Conservation (phyloP, 1,140 invertebrate species). For the Platyscapa corneri region DNA sequence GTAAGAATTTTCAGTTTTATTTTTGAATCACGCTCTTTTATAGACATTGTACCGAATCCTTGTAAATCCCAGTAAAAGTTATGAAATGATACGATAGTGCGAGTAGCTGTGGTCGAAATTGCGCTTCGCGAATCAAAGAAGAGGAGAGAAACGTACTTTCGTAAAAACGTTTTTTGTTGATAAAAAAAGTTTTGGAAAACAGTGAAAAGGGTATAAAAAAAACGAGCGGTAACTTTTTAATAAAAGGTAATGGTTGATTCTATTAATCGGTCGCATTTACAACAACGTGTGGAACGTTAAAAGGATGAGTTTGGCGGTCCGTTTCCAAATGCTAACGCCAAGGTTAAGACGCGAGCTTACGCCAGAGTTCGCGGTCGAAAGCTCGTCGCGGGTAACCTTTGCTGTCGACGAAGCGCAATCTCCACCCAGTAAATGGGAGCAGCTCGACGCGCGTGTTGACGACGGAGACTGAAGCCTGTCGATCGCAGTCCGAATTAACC, state of each 20-base stretch:
- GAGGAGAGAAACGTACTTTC: too few relatives aligned
- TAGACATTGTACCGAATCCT: constrained; percentile 26
- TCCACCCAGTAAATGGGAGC: neutral
- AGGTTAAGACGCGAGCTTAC: too few relatives aligned
- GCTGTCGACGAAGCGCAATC: neutral
- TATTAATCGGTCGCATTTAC: too few relatives aligned
- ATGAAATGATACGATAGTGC: neutral
- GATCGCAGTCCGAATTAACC: constrained; percentile 37
- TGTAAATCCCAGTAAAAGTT: neutral
- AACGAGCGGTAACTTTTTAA: too few relatives aligned
- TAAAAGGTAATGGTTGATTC: too few relatives aligned
- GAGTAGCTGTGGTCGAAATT: neutral
- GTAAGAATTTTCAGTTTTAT: constrained; percentile 12
- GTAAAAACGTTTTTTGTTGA: too few relatives aligned
- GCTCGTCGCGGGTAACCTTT: neutral
- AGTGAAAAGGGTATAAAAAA: too few relatives aligned
- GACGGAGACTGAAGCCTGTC: neutral
- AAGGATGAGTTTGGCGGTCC: too few relatives aligned
- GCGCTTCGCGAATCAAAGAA: neutral
- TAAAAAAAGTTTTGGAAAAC: too few relatives aligned
- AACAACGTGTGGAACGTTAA: too few relatives aligned
- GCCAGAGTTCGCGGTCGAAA: too few relatives aligned
- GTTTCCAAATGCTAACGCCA: too few relatives aligned
- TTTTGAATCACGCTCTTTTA: constrained; percentile 11
- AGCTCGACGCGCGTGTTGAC: neutral